Percentiles rank a stretch among this genome's conserved stretches.
Evolutionary conservation across 2,888 invertebrate species (phyloP).

Genomic region (Spatulosminthurus flaviceps): DNA sequence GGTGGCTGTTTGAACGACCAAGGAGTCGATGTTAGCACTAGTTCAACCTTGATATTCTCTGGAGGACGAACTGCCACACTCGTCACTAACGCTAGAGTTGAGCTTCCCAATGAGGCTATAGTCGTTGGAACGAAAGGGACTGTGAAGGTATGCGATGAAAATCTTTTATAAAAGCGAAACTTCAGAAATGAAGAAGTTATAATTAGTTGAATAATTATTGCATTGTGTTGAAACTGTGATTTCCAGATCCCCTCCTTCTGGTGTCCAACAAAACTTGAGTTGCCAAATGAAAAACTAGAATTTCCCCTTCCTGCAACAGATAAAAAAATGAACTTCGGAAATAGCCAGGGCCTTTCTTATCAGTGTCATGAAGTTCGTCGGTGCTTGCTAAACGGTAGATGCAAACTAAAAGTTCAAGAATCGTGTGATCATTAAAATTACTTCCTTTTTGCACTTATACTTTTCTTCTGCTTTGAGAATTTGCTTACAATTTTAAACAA

Average conservation of each 20-base stretch:
- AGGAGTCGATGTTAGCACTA: conserved; percentile 77
- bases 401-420: no score
- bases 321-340: conserved; percentile 73
- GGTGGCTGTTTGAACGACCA: conserved; percentile 76
- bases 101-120: conserved; percentile 73
- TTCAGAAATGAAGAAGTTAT: conserved; percentile 79
- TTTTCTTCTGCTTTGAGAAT: background rate
- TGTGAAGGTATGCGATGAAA: conserved; percentile 72
- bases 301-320: conserved; percentile 74
- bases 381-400: conserved; percentile 74
- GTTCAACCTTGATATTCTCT: conserved; percentile 74
- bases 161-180: no score
- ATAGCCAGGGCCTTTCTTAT: conserved; percentile 75
- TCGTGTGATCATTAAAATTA: background rate
- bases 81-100: conserved; percentile 69
- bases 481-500: no score
- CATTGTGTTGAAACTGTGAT: conserved; percentile 71
- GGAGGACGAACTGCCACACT: conserved; percentile 74
- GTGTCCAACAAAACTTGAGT: conserved; percentile 72
- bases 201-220: conserved; percentile 72
- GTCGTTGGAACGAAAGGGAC: conserved; percentile 77
- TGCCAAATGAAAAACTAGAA: conserved; percentile 72
- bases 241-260: conserved; percentile 71
- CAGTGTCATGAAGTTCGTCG: conserved; percentile 81
- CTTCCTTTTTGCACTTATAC: background rate